phyloP scores from a whole-genome alignment of 1,140 invertebrate genomes.

The Papilio xuthus region DNA sequence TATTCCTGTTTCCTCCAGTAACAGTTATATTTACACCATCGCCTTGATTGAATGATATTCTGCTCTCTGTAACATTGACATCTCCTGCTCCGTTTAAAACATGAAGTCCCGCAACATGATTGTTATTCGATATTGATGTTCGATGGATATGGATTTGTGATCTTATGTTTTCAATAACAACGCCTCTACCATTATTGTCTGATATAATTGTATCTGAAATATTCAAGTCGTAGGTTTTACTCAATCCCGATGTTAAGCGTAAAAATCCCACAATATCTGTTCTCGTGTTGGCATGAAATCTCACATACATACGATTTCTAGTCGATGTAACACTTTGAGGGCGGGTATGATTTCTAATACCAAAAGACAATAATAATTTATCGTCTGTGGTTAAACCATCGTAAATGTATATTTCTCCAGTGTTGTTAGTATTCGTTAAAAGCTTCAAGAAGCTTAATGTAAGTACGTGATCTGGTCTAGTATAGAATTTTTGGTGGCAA shows the following conservation, averaged over 20 bases:
- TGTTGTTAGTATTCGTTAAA: slow-evolving; percentile 87
- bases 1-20: slow-evolving; percentile 93
- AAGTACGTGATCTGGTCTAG: slow-evolving; percentile 88
- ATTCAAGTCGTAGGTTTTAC: slow-evolving; percentile 94
- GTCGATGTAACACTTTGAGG: slow-evolving; percentile 93
- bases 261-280: slow-evolving; percentile 88
- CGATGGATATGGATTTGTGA: slow-evolving; percentile 91
- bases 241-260: slow-evolving; percentile 87
- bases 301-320: slow-evolving; percentile 88
- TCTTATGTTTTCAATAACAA: slow-evolving; percentile 92
- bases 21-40: slow-evolving; percentile 96
- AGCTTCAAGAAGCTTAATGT: slow-evolving; percentile 92
- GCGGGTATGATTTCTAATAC: slow-evolving; percentile 89
- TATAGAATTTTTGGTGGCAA: slow-evolving; percentile 90
- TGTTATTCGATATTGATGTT: slow-evolving; percentile 92
- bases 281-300: slow-evolving; percentile 86
- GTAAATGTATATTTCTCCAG: slow-evolving; percentile 87
- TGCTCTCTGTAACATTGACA: slow-evolving; percentile 94
- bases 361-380: slow-evolving; percentile 86
- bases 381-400: slow-evolving; percentile 88
- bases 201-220: slow-evolving; percentile 92
- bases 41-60: slow-evolving; percentile 95
- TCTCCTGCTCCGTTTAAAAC: slow-evolving; percentile 93
- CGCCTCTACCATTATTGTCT: slow-evolving; percentile 96
- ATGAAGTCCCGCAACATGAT: slow-evolving; percentile 93